Base-by-base conservation (phyloP, 2,113 vertebrate species). In the Aphyosemion australe region DNA sequence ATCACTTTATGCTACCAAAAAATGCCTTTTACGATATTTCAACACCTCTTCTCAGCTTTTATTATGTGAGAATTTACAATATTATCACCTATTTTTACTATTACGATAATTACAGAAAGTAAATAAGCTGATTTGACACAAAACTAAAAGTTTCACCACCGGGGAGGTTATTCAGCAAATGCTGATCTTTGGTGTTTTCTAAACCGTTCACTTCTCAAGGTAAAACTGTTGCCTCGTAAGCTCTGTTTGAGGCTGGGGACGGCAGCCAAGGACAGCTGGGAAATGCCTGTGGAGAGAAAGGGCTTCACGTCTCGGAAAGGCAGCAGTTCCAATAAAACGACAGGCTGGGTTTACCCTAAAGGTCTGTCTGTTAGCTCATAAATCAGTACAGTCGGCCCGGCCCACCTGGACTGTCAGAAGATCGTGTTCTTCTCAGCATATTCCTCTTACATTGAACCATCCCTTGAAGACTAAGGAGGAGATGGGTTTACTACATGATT, bases 401-500 rank as follows among this genome's bases (percentile, higher is more conserved):
- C 71, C 69, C 80, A 87, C 79, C 80, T 84, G 80, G 76, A 73
- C 79, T 45, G 69, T 70, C 7, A 54, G 55, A 78, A 64, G 62
- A 37, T 50, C 41, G 19, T 58, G 79, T 76, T 76, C 78, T 74
- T 77, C 55, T 41, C 61, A 84, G 77, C 76, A 50, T 72, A 63
- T 71, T 71, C 68, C 76, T 68, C 82, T 87, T 79, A 82, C 58
- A 69, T 37, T 37, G 60, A 69, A 85, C 74, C 66, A 67, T 76
- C 54, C 75, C 82, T 80, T 81, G 70, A 83, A 85, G 74, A 84
- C 69, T 32, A 64, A 84, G 66, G 67, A 81, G 76, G 65, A 78
- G 78, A 83, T 69, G 72, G 78, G 74, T 80, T 79, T 78, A 73
- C 69, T 77, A 78, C 84, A 86, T 51, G 74, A 66, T 85, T 89